These are phyloP conservation scores for Drosophila bifasciata DNA, from an alignment of 1,140 invertebrate genomes.

Conservation along the genomic window DNA sequence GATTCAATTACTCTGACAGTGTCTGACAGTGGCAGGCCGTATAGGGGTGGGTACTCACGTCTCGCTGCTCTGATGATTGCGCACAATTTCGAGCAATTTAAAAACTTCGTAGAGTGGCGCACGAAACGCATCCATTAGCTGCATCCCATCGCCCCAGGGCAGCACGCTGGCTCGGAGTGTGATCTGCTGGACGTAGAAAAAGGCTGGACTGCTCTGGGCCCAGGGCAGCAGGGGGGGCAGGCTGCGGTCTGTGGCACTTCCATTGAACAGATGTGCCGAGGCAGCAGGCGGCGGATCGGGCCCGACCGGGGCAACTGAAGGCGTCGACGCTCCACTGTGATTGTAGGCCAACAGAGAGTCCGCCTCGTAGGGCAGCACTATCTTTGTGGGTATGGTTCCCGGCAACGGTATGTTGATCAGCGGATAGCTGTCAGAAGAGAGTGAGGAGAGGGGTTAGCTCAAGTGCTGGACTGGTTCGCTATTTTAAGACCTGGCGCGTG, in stretches of 20 bases:
- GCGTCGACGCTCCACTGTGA: slow-evolving; percentile 26
- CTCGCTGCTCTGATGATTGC: slow-evolving; percentile 92
- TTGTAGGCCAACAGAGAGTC: slow-evolving; percentile 25
- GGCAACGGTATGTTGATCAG: slow-evolving; percentile 83
- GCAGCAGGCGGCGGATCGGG: slow-evolving; percentile 9
- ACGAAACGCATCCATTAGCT: slow-evolving; percentile 94
- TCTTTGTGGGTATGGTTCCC: slow-evolving; percentile 83
- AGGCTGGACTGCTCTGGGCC: slow-evolving; percentile 86
- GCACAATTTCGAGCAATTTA: slow-evolving; percentile 92
- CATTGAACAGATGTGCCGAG: slow-evolving; percentile 37
- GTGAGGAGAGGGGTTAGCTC: slow-evolving; percentile 65
- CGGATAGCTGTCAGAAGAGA: slow-evolving; percentile 65
- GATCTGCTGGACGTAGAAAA: slow-evolving; percentile 94
- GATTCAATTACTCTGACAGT: slow-evolving; percentile 51
- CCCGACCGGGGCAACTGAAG: not conserved
- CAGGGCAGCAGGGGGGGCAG: slow-evolving; percentile 82
- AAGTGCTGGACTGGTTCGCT: slow-evolving; percentile 22
- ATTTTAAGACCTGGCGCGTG: slow-evolving; percentile 38
- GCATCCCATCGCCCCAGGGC: slow-evolving; percentile 93
- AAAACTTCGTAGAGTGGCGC: slow-evolving; percentile 94
- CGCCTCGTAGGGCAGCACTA: slow-evolving; percentile 78
- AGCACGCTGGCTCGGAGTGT: slow-evolving; percentile 88
- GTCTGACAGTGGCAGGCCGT: slow-evolving; percentile 24
- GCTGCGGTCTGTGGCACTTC: slow-evolving; percentile 26
- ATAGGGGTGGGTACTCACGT: slow-evolving; percentile 85